A percentile compares a stretch with the other conserved stretches of the same genome.
These are phyloP conservation scores for Gambusia affinis DNA, from an alignment of 2,113 vertebrate genomes.

Conservation along the genomic window DNA sequence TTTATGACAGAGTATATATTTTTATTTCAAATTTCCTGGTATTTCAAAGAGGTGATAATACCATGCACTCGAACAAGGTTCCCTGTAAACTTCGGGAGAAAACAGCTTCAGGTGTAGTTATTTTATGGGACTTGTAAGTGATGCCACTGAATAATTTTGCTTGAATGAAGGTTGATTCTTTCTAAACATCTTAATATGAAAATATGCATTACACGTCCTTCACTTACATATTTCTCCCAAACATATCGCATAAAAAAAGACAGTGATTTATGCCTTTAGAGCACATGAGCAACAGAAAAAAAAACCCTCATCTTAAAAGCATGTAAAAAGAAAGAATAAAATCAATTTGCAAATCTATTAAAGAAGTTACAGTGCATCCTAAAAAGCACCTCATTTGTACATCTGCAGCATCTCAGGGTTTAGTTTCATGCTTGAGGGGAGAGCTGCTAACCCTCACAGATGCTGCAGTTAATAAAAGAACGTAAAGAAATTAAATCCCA, in stretches of 20 bases:
- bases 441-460: constrained; percentile 37
- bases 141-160: no score
- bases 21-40: no score
- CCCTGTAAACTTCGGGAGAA: no score
- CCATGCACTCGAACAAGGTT: no score
- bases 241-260: neutral
- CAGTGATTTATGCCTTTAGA: neutral
- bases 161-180: no score
- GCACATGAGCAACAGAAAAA: neutral
- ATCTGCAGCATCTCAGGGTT: constrained; percentile 4
- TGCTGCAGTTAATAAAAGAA: constrained; percentile 32
- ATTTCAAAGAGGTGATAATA: no score
- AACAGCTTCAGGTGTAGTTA: no score
- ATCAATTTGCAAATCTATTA: neutral
- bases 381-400: neutral
- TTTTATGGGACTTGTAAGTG: no score
- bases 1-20: no score
- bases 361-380: neutral
- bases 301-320: neutral
- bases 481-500: constrained; percentile 15
- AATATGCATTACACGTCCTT: neutral
- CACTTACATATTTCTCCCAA: constrained; percentile 11
- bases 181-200: no score
- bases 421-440: constrained; percentile 5
- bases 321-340: neutral